Evolutionary conservation across 2,113 vertebrate genomes (phyloP).

Genomic region (Tautogolabrus adspersus): DNA sequence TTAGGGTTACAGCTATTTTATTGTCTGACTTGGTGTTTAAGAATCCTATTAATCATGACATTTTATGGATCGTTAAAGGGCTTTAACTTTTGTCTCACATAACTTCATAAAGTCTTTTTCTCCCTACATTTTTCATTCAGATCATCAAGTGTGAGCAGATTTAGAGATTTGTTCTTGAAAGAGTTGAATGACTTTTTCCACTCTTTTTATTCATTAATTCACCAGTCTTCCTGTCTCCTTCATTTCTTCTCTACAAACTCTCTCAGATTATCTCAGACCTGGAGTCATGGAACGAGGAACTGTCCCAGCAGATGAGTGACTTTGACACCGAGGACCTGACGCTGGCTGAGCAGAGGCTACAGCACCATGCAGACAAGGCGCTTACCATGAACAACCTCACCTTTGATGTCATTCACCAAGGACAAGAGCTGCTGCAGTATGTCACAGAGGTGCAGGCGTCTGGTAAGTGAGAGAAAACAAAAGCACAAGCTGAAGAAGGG

Average conservation of each 20-base stretch:
- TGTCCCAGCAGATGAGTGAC: constrained; percentile 96
- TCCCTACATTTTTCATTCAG: neutral
- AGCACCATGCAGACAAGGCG: constrained; percentile 98
- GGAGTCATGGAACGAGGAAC: constrained; percentile 98
- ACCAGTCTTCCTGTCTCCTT: neutral
- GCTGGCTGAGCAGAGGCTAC: constrained; percentile 95
- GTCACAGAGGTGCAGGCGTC: constrained; percentile 98
- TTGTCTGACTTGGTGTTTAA: constrained; percentile 21
- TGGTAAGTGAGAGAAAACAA: constrained; percentile 85
- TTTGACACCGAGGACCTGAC: constrained; percentile 99
- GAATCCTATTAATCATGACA: constrained; percentile 12
- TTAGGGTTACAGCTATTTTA: constrained; percentile 35
- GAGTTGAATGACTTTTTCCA: neutral
- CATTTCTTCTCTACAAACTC: neutral
- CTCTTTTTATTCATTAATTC: neutral
- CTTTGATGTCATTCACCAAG: constrained; percentile 99
- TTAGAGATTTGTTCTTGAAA: neutral
- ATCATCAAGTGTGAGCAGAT: neutral
- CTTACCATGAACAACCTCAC: constrained; percentile 99
- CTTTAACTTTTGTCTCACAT: neutral
- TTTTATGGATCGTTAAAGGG: neutral
- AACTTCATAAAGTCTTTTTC: neutral
- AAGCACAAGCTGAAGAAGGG: neutral
- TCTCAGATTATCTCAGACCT: constrained; percentile 98
- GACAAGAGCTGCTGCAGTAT: constrained; percentile 96